A percentile compares a stretch with the other conserved stretches of the same genome.
These are phyloP conservation scores for Indicator indicator DNA, from an alignment of 2,113 vertebrate genomes.

Conservation along the genomic window DNA sequence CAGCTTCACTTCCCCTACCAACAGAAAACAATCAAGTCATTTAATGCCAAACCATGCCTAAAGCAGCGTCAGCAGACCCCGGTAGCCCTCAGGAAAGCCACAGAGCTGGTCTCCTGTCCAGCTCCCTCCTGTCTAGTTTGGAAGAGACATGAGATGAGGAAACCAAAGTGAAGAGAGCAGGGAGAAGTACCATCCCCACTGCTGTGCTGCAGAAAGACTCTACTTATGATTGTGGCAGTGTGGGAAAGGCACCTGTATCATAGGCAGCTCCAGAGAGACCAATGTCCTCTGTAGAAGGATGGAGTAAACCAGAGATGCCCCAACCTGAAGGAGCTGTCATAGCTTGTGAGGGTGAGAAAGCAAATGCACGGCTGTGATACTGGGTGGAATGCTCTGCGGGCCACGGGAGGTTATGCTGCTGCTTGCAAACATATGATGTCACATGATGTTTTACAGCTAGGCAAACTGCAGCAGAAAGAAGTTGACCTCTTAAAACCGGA, in stretches of 20 bases:
- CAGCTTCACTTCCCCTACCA: not conserved
- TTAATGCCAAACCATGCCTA: not conserved
- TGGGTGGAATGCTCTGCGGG: not conserved
- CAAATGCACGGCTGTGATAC: rapidly evolving
- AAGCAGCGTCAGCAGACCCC: not conserved
- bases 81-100: not conserved
- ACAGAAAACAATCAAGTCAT: not conserved
- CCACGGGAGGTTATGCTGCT: rapidly evolving
- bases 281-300: not conserved
- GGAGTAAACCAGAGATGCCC: not conserved
- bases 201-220: not conserved
- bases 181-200: not conserved
- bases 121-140: rapidly evolving
- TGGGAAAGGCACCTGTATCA: rapidly evolving
- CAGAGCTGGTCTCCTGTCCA: not conserved
- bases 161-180: not conserved
- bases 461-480: not conserved
- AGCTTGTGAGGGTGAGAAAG: not conserved
- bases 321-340: not conserved
- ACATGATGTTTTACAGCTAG: not conserved
- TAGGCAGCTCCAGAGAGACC: not conserved
- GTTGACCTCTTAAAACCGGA: not conserved
- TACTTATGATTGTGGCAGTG: rapidly evolving
- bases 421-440: rapidly evolving
- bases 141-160: not conserved